phyloP scores from a whole-genome alignment of 2,797 vertebrate genomes.

The Centroberyx gerrardi region DNA sequence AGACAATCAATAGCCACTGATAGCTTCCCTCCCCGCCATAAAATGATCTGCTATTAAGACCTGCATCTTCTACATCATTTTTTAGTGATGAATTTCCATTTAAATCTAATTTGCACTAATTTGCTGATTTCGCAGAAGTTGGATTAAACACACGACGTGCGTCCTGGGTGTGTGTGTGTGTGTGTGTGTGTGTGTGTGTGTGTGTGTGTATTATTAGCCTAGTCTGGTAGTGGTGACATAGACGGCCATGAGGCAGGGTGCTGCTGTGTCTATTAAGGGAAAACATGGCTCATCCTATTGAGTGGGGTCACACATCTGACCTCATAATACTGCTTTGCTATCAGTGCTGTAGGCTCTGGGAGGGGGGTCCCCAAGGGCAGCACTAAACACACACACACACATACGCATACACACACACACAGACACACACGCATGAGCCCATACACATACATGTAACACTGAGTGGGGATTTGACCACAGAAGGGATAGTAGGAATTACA shows the following conservation, averaged over 20 bases:
- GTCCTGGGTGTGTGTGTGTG: slow-evolving; percentile 10
- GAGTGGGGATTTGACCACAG: slow-evolving; percentile 18
- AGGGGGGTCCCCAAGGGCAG: slow-evolving; percentile 20
- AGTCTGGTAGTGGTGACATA: slow-evolving; percentile 21
- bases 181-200: slow-evolving; percentile 14
- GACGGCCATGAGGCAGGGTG: slow-evolving; percentile 43
- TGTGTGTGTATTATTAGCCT: slow-evolving; percentile 23
- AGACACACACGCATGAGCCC: slow-evolving; percentile 5
- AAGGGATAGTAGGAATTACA: slow-evolving; percentile 17
- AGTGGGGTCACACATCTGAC: slow-evolving; percentile 69
- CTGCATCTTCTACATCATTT: slow-evolving; percentile 2
- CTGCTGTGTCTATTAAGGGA: slow-evolving; percentile 59
- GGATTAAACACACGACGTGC: background rate
- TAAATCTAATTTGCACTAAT: slow-evolving; percentile 34
- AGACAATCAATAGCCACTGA: slow-evolving; percentile 48
- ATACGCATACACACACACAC: background rate
- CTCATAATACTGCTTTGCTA: slow-evolving; percentile 70
- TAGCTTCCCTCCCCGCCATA: slow-evolving; percentile 11
- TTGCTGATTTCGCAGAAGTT: slow-evolving; percentile 19
- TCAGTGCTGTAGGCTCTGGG: slow-evolving; percentile 53
- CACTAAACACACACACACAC: slow-evolving; percentile 1
- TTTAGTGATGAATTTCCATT: slow-evolving; percentile 17
- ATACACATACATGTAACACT: background rate
- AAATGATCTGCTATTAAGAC: slow-evolving; percentile 4
- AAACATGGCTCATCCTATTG: slow-evolving; percentile 60